Evolutionary conservation across 2,113 vertebrate genomes (phyloP).

Genomic region (Nothoprocta pentlandii): DNA sequence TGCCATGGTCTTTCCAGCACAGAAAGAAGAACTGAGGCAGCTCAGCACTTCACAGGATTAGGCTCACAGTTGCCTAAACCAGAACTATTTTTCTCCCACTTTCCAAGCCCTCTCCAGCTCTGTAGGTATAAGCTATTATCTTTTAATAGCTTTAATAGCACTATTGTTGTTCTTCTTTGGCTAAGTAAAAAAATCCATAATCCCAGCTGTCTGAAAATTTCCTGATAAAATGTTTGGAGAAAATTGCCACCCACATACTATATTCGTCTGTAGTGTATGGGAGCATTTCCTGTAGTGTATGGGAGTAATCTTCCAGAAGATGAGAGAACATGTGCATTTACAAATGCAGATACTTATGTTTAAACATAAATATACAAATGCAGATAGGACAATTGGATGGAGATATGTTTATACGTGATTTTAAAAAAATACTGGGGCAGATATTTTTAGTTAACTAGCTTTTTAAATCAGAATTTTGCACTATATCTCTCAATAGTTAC

Average conservation of each 20-base stretch:
- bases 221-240: conserved; percentile 44
- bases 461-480: background rate
- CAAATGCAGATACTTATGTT: background rate
- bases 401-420: background rate
- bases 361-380: conserved; percentile 32
- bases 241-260: conserved; percentile 30
- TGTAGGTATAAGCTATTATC: background rate
- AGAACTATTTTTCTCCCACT: background rate
- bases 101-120: background rate
- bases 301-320: background rate
- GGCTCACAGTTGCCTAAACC: background rate
- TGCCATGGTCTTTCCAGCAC: background rate
- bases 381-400: background rate
- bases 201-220: conserved; percentile 12
- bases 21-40: background rate
- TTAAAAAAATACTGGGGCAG: background rate
- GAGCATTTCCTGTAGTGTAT: background rate
- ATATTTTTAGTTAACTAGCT: background rate
- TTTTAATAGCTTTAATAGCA: conserved; percentile 24
- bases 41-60: background rate
- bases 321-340: conserved; percentile 2
- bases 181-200: conserved; percentile 1
- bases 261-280: background rate
- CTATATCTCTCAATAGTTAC: background rate
- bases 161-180: conserved; percentile 4